These are phyloP conservation scores for Colaptes auratus DNA, from an alignment of 2,113 vertebrate species.

Conservation along the genomic window DNA sequence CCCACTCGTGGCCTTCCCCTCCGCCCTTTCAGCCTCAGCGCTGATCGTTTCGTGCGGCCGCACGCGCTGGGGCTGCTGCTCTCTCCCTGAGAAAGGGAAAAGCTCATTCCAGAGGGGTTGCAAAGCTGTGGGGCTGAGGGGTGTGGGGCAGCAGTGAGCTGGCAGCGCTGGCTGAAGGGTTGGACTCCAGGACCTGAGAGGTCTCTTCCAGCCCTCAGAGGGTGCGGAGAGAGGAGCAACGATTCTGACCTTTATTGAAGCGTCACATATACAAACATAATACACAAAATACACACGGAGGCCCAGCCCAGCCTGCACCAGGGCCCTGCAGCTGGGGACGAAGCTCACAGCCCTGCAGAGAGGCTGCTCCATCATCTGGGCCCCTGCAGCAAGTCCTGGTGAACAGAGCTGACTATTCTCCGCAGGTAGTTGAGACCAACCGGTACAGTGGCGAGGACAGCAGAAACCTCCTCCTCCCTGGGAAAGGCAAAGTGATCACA, in stretches of 20 bases:
- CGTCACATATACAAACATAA: background rate
- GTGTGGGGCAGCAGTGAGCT: too few species aligned
- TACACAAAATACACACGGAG: background rate
- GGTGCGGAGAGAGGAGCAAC: background rate
- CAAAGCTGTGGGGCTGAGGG: too few species aligned
- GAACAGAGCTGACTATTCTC: slow-evolving; percentile 68
- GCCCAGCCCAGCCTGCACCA: background rate
- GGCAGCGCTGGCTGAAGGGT: too few species aligned
- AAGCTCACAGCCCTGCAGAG: background rate
- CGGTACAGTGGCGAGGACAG: slow-evolving; percentile 68
- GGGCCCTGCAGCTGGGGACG: too few species aligned
- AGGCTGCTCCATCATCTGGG: background rate
- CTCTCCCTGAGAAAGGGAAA: too few species aligned
- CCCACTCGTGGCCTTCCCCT: too few species aligned
- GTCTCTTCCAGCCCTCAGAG: background rate
- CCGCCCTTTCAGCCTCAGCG: too few species aligned
- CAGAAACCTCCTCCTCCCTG: slow-evolving; percentile 73
- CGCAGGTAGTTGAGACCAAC: slow-evolving; percentile 72
- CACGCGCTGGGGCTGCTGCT: too few species aligned
- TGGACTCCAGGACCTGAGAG: too few species aligned
- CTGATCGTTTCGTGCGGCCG: too few species aligned
- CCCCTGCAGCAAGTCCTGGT: slow-evolving; percentile 59
- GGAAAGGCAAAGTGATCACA: slow-evolving; percentile 29
- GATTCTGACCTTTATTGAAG: slow-evolving; percentile 44
- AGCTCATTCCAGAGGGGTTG: background rate